Evolutionary conservation across 2,797 vertebrate genomes (phyloP), one percentile per base, ranked within the genome.

Genomic region (Hoplostethus atlanticus): DNA sequence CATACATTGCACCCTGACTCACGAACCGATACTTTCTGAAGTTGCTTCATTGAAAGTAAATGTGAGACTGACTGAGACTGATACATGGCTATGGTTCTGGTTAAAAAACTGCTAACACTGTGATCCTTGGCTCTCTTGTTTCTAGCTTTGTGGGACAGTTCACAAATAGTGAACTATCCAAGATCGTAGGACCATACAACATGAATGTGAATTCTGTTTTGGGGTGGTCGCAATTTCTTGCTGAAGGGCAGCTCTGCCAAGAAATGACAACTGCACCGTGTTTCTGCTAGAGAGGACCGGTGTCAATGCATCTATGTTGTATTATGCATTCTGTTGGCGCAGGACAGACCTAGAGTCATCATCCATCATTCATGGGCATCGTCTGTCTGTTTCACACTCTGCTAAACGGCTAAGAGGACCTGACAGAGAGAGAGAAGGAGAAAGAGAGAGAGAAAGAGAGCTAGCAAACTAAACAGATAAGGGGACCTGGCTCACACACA

Each of bases 311-410:
- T 88, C 31, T 59, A 17, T 68, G 68, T 58, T 75, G 74, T 63
- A 85, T 87, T 84, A 89, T 87, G 79, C 72, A 87, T 87, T 88
- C 74, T 75, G 85, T 72, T 89, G 84, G 87, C 77, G 85, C 65
- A 69, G 82, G 79, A 87, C 87, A 81, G 81, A 84, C 81, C 78
- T 83, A 59, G 62, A 87, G 86, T 79, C 80, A 87, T 88, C 81
- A 89, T 89, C 80, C 71, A 90, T 89, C 89, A 92, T 92, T 91
- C 84, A 91, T 92, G 81, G 77, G 64, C 83, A 85, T 89, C 71
- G 55, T 90, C 86, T 90, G 91, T 89, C 81, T 69, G 83, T 66
- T 85, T 91, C 84, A 85, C 76, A 79, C 78, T 79, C 70, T 52
- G 70, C 71, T 83, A 86, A 84, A 84, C 74, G 85, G 76, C 77